Base-by-base conservation (phyloP, 1,140 invertebrate species). In the Maconellicoccus hirsutus region DNA sequence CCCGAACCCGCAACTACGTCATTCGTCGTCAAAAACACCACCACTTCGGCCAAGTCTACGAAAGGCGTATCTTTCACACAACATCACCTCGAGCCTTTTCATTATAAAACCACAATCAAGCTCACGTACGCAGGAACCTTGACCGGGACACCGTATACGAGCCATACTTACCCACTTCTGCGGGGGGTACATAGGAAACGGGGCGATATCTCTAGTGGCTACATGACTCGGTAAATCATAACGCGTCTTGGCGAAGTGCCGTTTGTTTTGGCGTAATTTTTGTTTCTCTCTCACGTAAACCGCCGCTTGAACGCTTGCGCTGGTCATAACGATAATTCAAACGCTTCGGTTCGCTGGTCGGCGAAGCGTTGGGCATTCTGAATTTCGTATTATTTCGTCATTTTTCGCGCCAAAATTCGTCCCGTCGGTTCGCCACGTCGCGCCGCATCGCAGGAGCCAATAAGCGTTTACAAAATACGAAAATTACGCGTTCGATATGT, bases 231-330 rank as follows among this genome's bases (percentile, higher is more conserved):
- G 89, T 79, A 91, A 83, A 79, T 91, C 89, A 78, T 85, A 83
- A 81, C 88, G 85, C 79, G 86, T 84, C 78, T 86, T 86, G 73
- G 81, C 80, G 78, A 83, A 83, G 79, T 85, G 84, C 78, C 86
- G 83, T 80, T 87, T 87, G 83, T 88, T 87, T 84, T 86, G 85
- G 78, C 86, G 82, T 81, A 89, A 86, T 81, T 88, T 87, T 84
- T 89, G 89, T 83, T 91, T 91, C 79, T 89, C 86, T 84, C 89
- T 88, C 83, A 92, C 87, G 83, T 91, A 89, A 83, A 92, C 85
- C 84, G 89, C 90, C 82, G 90, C 90, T 85, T 92, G 90, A 89
- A 92, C 91, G 66, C 75, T 74, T 33, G 73, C 70, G 61, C 72
- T 70, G 29, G 74, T 73, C 74, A 74, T 74, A 22, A 63, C 52